Conservation (phyloP, 2,113 vertebrate species). For the Globicephala melas region DNA sequence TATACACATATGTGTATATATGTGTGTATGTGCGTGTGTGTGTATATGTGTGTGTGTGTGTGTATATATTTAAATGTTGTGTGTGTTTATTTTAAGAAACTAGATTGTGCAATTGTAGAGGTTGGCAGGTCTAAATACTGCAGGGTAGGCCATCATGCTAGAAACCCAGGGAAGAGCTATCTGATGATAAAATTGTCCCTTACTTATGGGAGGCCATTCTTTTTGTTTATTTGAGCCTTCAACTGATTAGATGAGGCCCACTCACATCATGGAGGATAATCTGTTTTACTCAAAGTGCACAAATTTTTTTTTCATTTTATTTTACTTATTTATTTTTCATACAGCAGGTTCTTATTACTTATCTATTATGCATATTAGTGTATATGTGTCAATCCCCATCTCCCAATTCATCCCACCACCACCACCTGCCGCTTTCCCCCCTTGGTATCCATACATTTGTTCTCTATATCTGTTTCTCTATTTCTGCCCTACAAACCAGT, state of each 20-base stretch:
- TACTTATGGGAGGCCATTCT: background rate
- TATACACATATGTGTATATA: background rate
- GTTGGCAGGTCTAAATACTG: background rate
- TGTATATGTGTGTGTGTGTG: accelerated
- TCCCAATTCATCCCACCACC: too few species aligned
- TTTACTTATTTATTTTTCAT: too few species aligned
- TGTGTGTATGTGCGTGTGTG: background rate
- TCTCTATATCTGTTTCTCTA: too few species aligned
- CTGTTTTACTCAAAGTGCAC: background rate
- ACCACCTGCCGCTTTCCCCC: too few species aligned
- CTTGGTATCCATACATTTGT: too few species aligned
- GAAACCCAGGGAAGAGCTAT: background rate
- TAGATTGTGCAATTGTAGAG: background rate
- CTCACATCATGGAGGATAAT: background rate
- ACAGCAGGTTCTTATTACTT: too few species aligned
- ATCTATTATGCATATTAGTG: too few species aligned
- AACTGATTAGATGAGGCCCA: background rate
- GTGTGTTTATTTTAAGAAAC: background rate
- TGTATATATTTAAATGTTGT: background rate
- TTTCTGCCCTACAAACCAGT: too few species aligned
- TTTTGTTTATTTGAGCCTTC: background rate
- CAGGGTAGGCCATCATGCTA: background rate
- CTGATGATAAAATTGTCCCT: background rate
- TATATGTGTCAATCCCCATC: too few species aligned
- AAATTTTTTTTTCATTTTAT: background rate